Evolutionary conservation across 2,113 vertebrate species (phyloP).

Genomic region (Oreochromis tanganicae): DNA sequence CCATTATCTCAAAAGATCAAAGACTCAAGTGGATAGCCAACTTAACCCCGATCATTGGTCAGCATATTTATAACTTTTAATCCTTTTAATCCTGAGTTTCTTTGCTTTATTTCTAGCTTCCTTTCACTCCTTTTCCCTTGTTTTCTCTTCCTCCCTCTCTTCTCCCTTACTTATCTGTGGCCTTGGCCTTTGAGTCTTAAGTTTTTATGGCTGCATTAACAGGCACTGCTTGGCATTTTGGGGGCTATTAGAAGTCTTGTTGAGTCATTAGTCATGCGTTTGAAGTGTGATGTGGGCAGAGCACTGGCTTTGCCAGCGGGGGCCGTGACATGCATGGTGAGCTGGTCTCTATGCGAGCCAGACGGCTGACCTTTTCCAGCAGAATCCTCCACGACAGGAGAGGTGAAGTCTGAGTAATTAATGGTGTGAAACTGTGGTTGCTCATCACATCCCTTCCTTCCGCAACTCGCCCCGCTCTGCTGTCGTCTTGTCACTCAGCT

Average conservation of each 20-base stretch:
- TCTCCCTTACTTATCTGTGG: not conserved
- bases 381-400: constrained; percentile 12
- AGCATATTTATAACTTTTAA: not conserved
- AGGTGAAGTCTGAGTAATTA: constrained; percentile 59
- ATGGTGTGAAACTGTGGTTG: constrained; percentile 20
- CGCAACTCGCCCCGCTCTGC: not conserved
- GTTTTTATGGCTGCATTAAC: constrained; percentile 9
- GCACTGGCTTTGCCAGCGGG: not conserved
- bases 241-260: constrained; percentile 31
- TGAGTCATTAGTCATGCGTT: constrained; percentile 52
- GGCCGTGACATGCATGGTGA: constrained; percentile 52
- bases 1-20: not conserved
- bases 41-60: not conserved
- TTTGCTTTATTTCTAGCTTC: not conserved
- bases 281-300: constrained; percentile 33
- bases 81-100: not conserved
- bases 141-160: not conserved
- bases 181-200: not conserved
- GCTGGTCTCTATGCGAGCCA: constrained; percentile 37
- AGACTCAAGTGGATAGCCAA: not conserved
- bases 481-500: constrained; percentile 18
- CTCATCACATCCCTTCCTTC: not conserved
- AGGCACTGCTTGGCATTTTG: constrained; percentile 46
- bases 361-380: constrained; percentile 64
- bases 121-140: not conserved